Conservation (phyloP, 2,113 vertebrate species). For the Peucedramus taeniatus region DNA sequence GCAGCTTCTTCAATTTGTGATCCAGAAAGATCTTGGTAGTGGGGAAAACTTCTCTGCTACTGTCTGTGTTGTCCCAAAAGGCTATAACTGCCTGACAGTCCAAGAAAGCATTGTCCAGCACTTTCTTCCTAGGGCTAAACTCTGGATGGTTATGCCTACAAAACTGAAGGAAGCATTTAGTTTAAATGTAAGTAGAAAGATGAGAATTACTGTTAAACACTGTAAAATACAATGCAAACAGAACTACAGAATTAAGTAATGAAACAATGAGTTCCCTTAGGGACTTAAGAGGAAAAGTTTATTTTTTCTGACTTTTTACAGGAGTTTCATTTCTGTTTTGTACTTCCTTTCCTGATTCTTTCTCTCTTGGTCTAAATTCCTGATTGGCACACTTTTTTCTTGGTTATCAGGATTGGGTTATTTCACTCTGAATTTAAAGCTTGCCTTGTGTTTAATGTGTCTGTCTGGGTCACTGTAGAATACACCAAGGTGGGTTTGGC, state of each 20-base stretch:
- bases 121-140: neutral
- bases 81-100: neutral
- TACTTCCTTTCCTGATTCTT: neutral
- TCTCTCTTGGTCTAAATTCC: neutral
- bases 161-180: neutral
- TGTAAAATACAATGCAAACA: neutral
- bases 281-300: neutral
- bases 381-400: neutral
- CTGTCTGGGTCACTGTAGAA: neutral
- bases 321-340: neutral
- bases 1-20: neutral
- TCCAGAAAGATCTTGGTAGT: neutral
- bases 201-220: neutral
- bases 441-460: neutral
- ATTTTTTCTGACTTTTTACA: neutral
- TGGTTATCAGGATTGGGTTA: neutral
- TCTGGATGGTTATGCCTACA: neutral
- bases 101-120: neutral
- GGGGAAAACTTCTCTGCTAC: neutral
- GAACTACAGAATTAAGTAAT: neutral
- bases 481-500: neutral
- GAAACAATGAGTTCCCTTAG: neutral
- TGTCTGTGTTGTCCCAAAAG: neutral
- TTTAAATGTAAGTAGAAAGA: neutral
- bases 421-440: neutral